phyloP scores from a whole-genome alignment of 2,888 invertebrate species.

The Labia minor region DNA sequence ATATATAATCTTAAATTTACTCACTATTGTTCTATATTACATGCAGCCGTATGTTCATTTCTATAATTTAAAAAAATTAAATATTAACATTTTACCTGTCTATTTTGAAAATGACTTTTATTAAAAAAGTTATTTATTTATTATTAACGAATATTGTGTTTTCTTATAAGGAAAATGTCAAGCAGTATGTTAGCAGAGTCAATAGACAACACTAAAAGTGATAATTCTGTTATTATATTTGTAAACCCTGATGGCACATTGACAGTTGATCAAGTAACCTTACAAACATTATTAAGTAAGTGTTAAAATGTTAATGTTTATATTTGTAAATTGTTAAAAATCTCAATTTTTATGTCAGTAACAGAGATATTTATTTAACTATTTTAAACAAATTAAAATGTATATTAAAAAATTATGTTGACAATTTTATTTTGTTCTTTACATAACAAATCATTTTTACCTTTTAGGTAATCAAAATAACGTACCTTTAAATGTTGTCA shows the following conservation, averaged over 20 bases:
- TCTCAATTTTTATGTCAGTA: too few relatives aligned
- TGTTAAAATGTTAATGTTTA: constrained; percentile 25
- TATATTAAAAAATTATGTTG: too few relatives aligned
- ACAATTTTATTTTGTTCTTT: too few relatives aligned
- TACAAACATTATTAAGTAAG: constrained; percentile 70
- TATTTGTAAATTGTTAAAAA: background rate
- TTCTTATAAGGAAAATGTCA: constrained; percentile 26
- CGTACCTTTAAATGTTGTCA: background rate
- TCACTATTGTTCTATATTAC: too few relatives aligned
- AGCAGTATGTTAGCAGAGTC: constrained; percentile 29
- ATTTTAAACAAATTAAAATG: constrained; percentile 14
- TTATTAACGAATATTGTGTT: background rate
- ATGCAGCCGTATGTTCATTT: too few relatives aligned
- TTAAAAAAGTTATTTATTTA: too few relatives aligned
- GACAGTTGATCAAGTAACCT: constrained; percentile 66
- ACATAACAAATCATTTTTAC: too few relatives aligned
- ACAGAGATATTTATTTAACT: constrained; percentile 20
- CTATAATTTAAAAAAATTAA: too few relatives aligned
- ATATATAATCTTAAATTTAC: too few relatives aligned
- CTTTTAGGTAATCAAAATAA: background rate
- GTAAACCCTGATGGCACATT: constrained; percentile 78
- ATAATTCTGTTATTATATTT: constrained; percentile 66
- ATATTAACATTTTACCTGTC: too few relatives aligned
- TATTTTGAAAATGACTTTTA: too few relatives aligned
- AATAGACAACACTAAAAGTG: constrained; percentile 25